Conservation (phyloP, 2,113 vertebrate species). For the Erythrolamprus reginae region DNA sequence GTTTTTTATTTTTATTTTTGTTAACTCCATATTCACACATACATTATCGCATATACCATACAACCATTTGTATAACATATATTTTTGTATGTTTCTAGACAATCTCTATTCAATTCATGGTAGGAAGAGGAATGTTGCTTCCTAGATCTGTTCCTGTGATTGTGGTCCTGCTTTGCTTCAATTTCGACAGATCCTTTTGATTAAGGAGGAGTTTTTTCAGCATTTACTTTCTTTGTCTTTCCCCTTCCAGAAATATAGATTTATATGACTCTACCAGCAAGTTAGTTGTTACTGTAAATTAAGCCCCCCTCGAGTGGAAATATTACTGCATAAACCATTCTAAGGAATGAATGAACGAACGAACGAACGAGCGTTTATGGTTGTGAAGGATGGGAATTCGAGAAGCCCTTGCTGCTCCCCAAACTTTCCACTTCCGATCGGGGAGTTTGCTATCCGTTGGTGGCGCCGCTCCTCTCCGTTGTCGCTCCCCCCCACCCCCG, state of each 20-base stretch:
- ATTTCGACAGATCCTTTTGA: neutral
- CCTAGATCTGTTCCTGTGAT: neutral
- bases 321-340: neutral
- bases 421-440: neutral
- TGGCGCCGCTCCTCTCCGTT: neutral
- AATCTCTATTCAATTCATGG: too few species aligned
- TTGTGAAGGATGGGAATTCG: neutral
- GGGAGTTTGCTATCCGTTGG: neutral
- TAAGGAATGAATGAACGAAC: neutral
- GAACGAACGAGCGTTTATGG: neutral
- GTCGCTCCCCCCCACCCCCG: accelerated
- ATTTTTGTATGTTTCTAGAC: too few species aligned
- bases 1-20: too few species aligned
- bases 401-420: neutral
- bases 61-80: too few species aligned
- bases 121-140: neutral
- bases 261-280: neutral
- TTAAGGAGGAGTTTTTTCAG: neutral
- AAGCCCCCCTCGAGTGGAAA: neutral
- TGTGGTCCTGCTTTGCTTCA: neutral
- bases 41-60: too few species aligned
- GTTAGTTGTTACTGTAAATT: neutral
- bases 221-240: neutral
- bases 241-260: neutral
- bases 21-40: too few species aligned